Evolutionary conservation across 1,140 invertebrate genomes (phyloP).

Genomic region (Orchesella cincta): DNA sequence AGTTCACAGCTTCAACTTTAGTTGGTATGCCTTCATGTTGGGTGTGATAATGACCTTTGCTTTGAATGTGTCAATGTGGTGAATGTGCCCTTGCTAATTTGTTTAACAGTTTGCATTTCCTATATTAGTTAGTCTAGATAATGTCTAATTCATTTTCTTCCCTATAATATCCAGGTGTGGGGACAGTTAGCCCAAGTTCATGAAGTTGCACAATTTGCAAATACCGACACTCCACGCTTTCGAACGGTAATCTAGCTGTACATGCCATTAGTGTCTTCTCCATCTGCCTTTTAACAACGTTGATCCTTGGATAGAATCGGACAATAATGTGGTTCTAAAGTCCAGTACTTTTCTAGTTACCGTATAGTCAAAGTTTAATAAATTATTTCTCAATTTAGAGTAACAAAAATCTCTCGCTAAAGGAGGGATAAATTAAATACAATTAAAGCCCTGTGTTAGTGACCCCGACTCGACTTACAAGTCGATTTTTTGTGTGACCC

Average conservation of each 20-base stretch:
- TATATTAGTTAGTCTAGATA: not conserved
- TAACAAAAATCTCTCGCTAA: too few species aligned
- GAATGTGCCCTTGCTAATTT: not conserved
- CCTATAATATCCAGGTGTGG: constrained; percentile 45
- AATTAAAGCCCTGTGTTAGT: too few species aligned
- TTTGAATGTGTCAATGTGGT: not conserved
- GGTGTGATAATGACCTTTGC: not conserved
- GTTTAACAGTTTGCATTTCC: not conserved
- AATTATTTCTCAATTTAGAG: too few species aligned
- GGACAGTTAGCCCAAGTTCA: constrained; percentile 50
- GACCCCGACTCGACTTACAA: too few species aligned
- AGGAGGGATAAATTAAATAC: too few species aligned
- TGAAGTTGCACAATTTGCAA: constrained; percentile 40
- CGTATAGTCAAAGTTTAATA: too few species aligned
- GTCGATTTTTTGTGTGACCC: too few species aligned
- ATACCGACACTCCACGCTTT: constrained; percentile 43
- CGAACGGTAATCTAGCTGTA: constrained; percentile 36
- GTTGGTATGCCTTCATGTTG: not conserved
- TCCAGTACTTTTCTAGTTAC: too few species aligned
- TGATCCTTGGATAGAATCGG: not conserved
- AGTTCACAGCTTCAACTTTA: not conserved
- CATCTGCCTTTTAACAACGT: not conserved
- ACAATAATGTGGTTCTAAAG: constrained; percentile 15
- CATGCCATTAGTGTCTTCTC: not conserved
- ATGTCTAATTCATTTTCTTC: not conserved